Evolutionary conservation across 2,797 vertebrate genomes (phyloP).

Genomic region (Anabacerthia variegaticeps): DNA sequence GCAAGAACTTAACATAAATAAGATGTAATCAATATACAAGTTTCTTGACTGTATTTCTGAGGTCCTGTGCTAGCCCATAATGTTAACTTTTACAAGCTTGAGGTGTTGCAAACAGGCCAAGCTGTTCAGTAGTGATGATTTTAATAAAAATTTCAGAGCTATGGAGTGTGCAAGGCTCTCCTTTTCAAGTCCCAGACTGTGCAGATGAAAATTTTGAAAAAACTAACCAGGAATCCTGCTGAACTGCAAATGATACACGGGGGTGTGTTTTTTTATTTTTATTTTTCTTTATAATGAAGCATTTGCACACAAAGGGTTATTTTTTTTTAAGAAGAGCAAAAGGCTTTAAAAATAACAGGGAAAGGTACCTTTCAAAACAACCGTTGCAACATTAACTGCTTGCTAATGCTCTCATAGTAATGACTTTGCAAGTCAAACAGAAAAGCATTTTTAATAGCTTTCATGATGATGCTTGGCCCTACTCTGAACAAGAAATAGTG

Average conservation of each 20-base stretch:
- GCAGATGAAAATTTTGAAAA: neutral
- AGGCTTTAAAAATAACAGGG: neutral
- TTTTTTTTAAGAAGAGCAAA: neutral
- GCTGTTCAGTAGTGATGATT: neutral
- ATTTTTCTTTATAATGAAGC: rapidly evolving
- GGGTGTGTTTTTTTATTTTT: too few relatives aligned
- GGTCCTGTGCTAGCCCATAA: neutral
- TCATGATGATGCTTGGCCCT: neutral
- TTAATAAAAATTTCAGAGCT: neutral
- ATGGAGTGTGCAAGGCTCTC: rapidly evolving
- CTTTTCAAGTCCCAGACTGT: neutral
- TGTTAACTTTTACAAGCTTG: neutral
- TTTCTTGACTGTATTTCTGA: neutral
- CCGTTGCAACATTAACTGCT: neutral
- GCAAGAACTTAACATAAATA: neutral
- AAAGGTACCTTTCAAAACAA: neutral
- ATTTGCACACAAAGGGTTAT: neutral
- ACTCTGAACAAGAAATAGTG: neutral
- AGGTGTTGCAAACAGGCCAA: neutral
- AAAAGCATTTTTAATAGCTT: neutral
- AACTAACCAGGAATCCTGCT: neutral
- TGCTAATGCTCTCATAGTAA: neutral
- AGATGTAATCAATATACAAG: neutral
- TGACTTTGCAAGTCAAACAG: neutral
- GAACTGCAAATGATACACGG: neutral